Percentiles rank a stretch among this genome's conserved stretches.
phyloP scores from a whole-genome alignment of 2,797 vertebrate species.

The Hyperoplus lanceolatus region DNA sequence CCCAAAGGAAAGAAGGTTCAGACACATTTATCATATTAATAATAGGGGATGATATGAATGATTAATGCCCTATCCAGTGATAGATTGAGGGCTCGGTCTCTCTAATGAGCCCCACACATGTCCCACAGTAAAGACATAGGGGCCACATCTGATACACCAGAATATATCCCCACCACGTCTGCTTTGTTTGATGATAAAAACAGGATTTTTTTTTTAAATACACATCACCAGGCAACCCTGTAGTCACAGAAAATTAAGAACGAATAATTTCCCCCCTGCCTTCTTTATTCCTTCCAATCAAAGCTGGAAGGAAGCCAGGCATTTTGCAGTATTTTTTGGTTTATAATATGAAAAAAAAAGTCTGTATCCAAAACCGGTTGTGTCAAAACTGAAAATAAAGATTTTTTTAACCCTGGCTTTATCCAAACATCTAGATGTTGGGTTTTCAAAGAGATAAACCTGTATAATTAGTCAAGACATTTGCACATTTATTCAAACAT shows the following conservation, averaged over 20 bases:
- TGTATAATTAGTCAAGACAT: too few species aligned
- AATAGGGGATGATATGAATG: conserved; percentile 67
- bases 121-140: conserved; percentile 46
- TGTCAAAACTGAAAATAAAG: too few species aligned
- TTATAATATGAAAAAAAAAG: too few species aligned
- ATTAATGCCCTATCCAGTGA: conserved; percentile 68
- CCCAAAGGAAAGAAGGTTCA: conserved; percentile 42
- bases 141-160: conserved; percentile 44
- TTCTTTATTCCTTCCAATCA: conserved; percentile 41
- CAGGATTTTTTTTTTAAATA: conserved; percentile 5
- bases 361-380: too few species aligned
- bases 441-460: too few species aligned
- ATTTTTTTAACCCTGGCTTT: too few species aligned
- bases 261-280: background rate
- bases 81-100: conserved; percentile 54
- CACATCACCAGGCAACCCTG: conserved; percentile 4
- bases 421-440: too few species aligned
- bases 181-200: conserved; percentile 54
- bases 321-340: too few species aligned
- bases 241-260: conserved; percentile 51
- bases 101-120: conserved; percentile 64
- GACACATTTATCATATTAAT: conserved; percentile 79
- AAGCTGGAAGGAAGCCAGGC: background rate
- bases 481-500: too few species aligned
- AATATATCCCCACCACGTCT: conserved; percentile 13